Conservation (phyloP, 2,113 vertebrate species). For the Chascanopsetta lugubris region DNA sequence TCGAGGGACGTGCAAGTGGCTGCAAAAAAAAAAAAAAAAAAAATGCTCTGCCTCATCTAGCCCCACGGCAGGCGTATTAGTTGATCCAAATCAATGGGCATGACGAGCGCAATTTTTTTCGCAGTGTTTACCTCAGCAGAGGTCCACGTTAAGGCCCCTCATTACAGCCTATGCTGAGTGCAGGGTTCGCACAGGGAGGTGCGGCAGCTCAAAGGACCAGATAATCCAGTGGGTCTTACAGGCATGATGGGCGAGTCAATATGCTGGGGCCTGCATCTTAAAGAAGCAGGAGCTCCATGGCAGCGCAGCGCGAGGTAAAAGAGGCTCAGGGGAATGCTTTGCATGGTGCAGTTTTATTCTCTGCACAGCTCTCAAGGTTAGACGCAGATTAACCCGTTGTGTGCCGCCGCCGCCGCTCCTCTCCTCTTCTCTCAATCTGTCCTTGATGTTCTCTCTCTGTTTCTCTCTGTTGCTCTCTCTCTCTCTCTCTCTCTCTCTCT, state of each 20-base stretch:
- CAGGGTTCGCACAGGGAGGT: slow-evolving; percentile 60
- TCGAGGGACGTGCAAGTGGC: slow-evolving; percentile 38
- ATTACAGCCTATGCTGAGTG: slow-evolving; percentile 70
- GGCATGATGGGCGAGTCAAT: slow-evolving; percentile 77
- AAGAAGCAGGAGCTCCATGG: slow-evolving; percentile 64
- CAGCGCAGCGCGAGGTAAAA: slow-evolving; percentile 57
- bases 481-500: no score
- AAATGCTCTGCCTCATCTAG: slow-evolving; percentile 26
- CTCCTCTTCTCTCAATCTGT: background rate
- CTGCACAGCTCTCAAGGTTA: slow-evolving; percentile 70
- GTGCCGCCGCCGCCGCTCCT: slow-evolving; percentile 9
- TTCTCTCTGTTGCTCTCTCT: no score
- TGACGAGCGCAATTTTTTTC: slow-evolving; percentile 61
- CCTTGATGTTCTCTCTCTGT: slow-evolving; percentile 1
- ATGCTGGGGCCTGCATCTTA: slow-evolving; percentile 66
- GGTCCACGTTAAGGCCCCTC: slow-evolving; percentile 65
- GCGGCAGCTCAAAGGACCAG: slow-evolving; percentile 67
- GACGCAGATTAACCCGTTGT: slow-evolving; percentile 52
- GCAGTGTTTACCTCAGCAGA: slow-evolving; percentile 69
- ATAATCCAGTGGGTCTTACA: slow-evolving; percentile 77
- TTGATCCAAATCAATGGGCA: slow-evolving; percentile 69
- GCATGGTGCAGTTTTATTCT: slow-evolving; percentile 61
- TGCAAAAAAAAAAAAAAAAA: slow-evolving; percentile 32
- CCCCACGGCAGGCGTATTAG: slow-evolving; percentile 27
- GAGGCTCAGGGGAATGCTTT: slow-evolving; percentile 70